A percentile compares a stretch with the other conserved stretches of the same genome.
phyloP scores from a whole-genome alignment of 2,888 invertebrate genomes.

The Cybosia mesomella region DNA sequence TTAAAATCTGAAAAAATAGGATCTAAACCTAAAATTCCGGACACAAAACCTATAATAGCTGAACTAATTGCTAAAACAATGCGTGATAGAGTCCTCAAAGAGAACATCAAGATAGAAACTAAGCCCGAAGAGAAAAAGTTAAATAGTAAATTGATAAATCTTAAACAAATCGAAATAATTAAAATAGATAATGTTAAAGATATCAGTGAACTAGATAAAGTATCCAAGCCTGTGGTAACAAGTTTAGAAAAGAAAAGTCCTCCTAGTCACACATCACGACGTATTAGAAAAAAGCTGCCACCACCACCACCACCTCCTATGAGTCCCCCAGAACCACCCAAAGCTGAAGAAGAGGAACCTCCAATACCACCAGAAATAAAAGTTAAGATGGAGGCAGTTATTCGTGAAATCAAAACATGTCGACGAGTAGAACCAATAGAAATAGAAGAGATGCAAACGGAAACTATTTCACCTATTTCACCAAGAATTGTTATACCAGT shows the following conservation, averaged over 20 bases:
- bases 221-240: conserved; percentile 36
- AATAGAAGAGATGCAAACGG: conserved; percentile 66
- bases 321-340: conserved; percentile 47
- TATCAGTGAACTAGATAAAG: conserved; percentile 25
- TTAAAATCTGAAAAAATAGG: conserved; percentile 36
- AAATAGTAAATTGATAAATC: conserved; percentile 38
- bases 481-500: conserved; percentile 83
- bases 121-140: conserved; percentile 39
- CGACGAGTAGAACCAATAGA: conserved; percentile 71
- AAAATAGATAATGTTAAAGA: conserved; percentile 35
- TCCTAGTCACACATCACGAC: conserved; percentile 69
- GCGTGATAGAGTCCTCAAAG: conserved; percentile 31
- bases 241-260: conserved; percentile 66
- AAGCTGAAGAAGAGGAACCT: conserved; percentile 61
- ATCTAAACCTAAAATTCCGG: conserved; percentile 19
- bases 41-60: conserved; percentile 31
- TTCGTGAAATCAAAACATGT: conserved; percentile 84
- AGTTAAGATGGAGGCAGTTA: conserved; percentile 88
- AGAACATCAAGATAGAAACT: conserved; percentile 40
- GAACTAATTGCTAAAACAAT: conserved; percentile 38
- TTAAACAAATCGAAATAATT: conserved; percentile 47
- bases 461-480: conserved; percentile 65
- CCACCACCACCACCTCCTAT: conserved; percentile 80
- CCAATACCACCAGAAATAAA: conserved; percentile 85
- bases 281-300: conserved; percentile 77